Evolutionary conservation across 1,140 invertebrate genomes (phyloP), one percentile per base, ranked within the genome.

Genomic region (Drosophila biarmipes): DNA sequence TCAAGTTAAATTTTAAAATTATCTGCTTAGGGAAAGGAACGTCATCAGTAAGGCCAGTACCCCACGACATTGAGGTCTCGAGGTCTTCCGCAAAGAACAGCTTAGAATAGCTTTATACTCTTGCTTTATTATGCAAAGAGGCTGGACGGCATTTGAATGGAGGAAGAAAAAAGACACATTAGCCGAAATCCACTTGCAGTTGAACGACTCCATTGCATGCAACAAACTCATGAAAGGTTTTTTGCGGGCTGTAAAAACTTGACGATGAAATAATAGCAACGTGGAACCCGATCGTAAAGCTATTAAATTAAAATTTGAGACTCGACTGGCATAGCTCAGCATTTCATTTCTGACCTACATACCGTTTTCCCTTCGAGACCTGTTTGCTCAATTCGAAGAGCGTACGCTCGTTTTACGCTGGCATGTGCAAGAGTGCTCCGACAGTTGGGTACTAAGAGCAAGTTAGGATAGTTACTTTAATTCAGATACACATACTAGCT

Each of bases 181-280:
- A 76, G 79, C 82, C 78, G 78, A 87, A 87, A 84, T 89, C 71
- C 84, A 89, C 64, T 89, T 80, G 68, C 79, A 87, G 76, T 89
- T 87, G 71, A 89, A 87, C 77, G 76, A 87, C 78, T 87, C 51
- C 67, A 57, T 75, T 71, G 77, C 68, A 78, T 78, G 63, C 56
- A 67, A 48, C 61, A 62, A 55, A 51, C 46, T 55, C 48, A 72
- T 54, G 42, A 75, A 40, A 63, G 58, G 62, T 59, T 66, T 45
- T 61, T 61, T 56, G 5, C 61, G 61, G 76, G 63, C 52, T 77
- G 66, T 61, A 73, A 76, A 73, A 67, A 59, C 54, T 56, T 78
- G n/a, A 34, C 48, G 45, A 48, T 63, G 48, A 19, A 31, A 17
- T 49, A 49, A 24, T 34, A 29, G 24, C 27, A 46, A 19, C 15